A percentile compares a stretch with the other conserved stretches of the same genome.
Conservation (phyloP, 2,113 vertebrate genomes). For the Megatriorchis doriae region DNA sequence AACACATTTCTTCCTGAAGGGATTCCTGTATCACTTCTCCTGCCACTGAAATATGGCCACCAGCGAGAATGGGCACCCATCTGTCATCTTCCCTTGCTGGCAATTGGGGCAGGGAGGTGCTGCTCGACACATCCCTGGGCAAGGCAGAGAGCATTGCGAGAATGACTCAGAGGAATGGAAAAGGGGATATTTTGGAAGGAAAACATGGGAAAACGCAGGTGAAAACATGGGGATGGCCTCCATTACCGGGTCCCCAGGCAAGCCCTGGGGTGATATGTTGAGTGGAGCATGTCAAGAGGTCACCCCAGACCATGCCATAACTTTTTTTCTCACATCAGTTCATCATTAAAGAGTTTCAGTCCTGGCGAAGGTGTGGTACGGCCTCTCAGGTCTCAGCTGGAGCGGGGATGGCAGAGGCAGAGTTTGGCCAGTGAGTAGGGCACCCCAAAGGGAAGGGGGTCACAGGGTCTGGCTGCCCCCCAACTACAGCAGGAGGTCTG, state of each 20-base stretch:
- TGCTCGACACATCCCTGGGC: too few species aligned
- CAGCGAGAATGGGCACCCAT: rapidly evolving
- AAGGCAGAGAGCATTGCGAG: not conserved
- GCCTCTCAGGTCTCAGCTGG: not conserved
- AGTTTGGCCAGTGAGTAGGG: not conserved
- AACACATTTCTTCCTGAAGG: not conserved
- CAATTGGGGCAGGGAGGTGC: too few species aligned
- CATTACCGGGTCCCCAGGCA: not conserved
- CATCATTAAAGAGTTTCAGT: not conserved
- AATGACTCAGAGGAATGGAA: not conserved
- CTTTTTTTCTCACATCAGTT: not conserved
- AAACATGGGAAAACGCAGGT: not conserved
- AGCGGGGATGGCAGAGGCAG: not conserved
- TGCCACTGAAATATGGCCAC: rapidly evolving
- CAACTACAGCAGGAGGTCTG: not conserved
- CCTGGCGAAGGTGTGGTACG: not conserved
- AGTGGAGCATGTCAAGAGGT: not conserved
- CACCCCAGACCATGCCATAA: not conserved
- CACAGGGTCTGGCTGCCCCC: not conserved
- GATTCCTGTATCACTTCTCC: not conserved
- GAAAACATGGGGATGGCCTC: not conserved
- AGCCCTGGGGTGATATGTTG: too few species aligned
- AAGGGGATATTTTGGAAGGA: not conserved
- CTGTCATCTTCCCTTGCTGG: not conserved
- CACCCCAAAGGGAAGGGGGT: not conserved